A percentile compares a stretch with the other conserved stretches of the same genome.
These are phyloP conservation scores for Petrophora chlorosata DNA, from an alignment of 2,888 invertebrate species.

Conservation along the genomic window DNA sequence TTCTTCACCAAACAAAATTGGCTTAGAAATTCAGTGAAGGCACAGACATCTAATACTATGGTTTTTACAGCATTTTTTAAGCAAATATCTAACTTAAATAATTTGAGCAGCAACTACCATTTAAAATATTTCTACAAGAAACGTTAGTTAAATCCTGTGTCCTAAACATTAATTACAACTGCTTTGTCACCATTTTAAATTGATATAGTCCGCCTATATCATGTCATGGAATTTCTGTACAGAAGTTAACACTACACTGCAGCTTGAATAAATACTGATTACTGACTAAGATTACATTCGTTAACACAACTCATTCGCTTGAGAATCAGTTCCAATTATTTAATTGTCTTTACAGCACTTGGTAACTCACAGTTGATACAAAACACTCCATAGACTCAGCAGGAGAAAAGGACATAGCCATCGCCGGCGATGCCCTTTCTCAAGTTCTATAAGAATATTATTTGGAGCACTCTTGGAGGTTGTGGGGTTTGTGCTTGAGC, in stretches of 20 bases:
- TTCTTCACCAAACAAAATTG: constrained; percentile 9
- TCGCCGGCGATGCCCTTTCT: constrained; percentile 50
- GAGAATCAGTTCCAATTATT: constrained; percentile 34
- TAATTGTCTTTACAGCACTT: constrained; percentile 42
- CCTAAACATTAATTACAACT: constrained; percentile 17
- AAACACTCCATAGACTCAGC: constrained; percentile 16
- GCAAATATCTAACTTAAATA: constrained; percentile 9
- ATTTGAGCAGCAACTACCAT: constrained; percentile 23
- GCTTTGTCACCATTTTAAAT: constrained; percentile 23
- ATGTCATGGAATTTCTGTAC: constrained; percentile 31
- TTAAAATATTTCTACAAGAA: constrained; percentile 11
- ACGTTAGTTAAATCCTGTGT: background rate
- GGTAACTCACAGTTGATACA: constrained; percentile 60
- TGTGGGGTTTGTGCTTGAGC: constrained; percentile 48
- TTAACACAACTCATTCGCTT: constrained; percentile 26
- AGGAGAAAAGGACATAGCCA: constrained; percentile 53
- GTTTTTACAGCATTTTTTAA: constrained; percentile 10
- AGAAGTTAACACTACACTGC: constrained; percentile 31
- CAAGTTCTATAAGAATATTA: constrained; percentile 78
- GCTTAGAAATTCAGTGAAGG: constrained; percentile 14
- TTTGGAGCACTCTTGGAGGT: constrained; percentile 75
- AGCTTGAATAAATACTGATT: constrained; percentile 50
- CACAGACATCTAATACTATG: constrained; percentile 16
- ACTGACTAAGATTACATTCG: constrained; percentile 45
- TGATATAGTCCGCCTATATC: constrained; percentile 23